Conservation (phyloP, 2,797 vertebrate genomes). For the Lacerta viridis region DNA sequence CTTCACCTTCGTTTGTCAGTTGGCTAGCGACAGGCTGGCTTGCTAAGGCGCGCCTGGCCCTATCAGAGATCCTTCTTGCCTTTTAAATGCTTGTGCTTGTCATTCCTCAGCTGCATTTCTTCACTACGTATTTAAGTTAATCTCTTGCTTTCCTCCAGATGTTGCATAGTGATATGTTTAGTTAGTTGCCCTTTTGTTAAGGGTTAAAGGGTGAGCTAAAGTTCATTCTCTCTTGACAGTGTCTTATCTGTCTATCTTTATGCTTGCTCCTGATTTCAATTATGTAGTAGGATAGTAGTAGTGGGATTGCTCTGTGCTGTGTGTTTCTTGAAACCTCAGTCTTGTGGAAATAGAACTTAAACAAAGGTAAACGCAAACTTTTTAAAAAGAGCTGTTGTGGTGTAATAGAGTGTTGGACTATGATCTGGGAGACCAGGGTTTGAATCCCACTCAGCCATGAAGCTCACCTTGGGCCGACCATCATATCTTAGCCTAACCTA, state of each 20-base stretch:
- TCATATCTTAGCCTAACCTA: too few species aligned
- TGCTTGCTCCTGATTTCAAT: background rate
- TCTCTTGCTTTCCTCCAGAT: background rate
- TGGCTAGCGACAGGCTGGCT: background rate
- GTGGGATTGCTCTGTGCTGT: background rate
- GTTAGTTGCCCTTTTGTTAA: background rate
- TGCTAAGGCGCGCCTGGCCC: too few species aligned
- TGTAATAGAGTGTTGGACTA: too few species aligned
- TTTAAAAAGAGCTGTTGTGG: too few species aligned
- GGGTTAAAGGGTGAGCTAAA: background rate
- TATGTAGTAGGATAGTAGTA: background rate
- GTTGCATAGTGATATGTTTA: background rate
- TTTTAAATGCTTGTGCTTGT: background rate
- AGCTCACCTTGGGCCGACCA: too few species aligned
- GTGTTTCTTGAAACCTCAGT: constrained; percentile 25
- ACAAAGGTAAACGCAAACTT: background rate
- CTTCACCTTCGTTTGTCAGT: background rate
- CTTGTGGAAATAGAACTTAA: background rate
- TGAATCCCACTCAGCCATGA: too few species aligned
- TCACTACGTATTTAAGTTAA: background rate
- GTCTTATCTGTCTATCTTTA: background rate
- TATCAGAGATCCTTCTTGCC: background rate
- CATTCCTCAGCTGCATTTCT: background rate
- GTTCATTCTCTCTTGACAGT: background rate
- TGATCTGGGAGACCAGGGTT: too few species aligned